Conservation (phyloP, 2,888 invertebrate species). For the Synergus umbraculus region DNA sequence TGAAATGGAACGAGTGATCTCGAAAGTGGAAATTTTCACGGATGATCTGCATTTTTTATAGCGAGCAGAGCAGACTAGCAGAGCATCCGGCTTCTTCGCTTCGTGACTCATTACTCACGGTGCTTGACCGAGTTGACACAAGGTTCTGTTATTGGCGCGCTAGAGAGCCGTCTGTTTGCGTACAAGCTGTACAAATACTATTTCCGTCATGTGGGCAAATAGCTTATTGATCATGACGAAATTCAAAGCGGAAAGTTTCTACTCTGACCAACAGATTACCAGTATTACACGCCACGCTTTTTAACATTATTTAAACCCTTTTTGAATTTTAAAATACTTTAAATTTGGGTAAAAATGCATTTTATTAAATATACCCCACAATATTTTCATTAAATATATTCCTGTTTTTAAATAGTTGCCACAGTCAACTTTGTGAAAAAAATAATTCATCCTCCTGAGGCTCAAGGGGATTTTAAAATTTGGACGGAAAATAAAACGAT, state of each 20-base stretch:
- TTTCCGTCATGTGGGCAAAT: conserved; percentile 66
- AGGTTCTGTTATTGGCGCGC: conserved; percentile 68
- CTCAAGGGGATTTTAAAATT: neutral
- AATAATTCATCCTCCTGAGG: neutral
- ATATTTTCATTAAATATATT: no score
- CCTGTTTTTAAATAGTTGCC: no score
- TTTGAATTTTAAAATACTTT: neutral
- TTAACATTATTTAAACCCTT: neutral
- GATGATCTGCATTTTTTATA: conserved; percentile 44
- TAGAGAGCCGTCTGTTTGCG: conserved; percentile 69
- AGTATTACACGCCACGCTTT: conserved; percentile 30
- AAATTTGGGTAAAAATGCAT: no score
- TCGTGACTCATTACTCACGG: conserved; percentile 66
- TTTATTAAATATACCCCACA: no score
- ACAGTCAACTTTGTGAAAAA: neutral
- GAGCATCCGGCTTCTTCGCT: conserved; percentile 50
- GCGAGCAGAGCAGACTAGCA: conserved; percentile 36
- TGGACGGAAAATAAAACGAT: neutral
- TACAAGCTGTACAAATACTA: conserved; percentile 73
- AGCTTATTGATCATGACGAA: conserved; percentile 67
- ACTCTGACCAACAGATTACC: neutral
- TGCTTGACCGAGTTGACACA: conserved; percentile 72
- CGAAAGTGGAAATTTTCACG: neutral
- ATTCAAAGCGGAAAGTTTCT: conserved; percentile 55
- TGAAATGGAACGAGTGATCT: neutral